Evolutionary conservation across 2,797 vertebrate genomes (phyloP), one percentile per base, ranked within the genome.

Genomic region (Macropodus opercularis): DNA sequence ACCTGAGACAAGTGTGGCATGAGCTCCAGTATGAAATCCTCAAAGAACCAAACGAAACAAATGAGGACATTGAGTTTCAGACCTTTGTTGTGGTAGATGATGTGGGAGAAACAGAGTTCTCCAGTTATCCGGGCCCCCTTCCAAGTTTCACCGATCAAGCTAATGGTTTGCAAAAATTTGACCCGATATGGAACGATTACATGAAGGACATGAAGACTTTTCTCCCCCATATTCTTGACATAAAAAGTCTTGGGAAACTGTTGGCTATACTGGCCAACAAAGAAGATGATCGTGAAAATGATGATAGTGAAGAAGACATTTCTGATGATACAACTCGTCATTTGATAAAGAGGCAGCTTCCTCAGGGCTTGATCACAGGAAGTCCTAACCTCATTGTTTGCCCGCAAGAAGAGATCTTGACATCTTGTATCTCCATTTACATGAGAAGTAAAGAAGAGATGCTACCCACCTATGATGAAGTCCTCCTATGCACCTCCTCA

Each of bases 341-440:
- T 1, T 14, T 17, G 0, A 44, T 95, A 63, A 31, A 3, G 1
- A 92, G 96, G 51, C 67, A 56, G 18, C 84, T 96, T 1, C 96
- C 96, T 0, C 75, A 50, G 3, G 93, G 95, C 19, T 77, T 98
- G 32, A 19, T 0, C 0, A 39, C 19, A 3, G 95, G 94, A 48
- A 90, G 74, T 66, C 98, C 96, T 75, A 99, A 97, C 79, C 93
- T 99, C 34, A 86, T 99, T 41, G 42, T 93, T 9, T 99, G 96
- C 38, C 90, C 93, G 29, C 88, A 79, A 10, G 76, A 92, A 0
- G 95, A 98, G 50, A 88, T 98, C 79, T 86, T 97, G 58, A 86
- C 74, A 2, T 92, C 92, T 4, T 93, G 95, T 6, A 90, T 99
- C 76, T 94, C 95, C 15, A 34, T 96, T 75, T 99, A 99, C 87